Evolutionary conservation across 2,888 invertebrate genomes (phyloP).

Genomic region (Sussaba pulchella): DNA sequence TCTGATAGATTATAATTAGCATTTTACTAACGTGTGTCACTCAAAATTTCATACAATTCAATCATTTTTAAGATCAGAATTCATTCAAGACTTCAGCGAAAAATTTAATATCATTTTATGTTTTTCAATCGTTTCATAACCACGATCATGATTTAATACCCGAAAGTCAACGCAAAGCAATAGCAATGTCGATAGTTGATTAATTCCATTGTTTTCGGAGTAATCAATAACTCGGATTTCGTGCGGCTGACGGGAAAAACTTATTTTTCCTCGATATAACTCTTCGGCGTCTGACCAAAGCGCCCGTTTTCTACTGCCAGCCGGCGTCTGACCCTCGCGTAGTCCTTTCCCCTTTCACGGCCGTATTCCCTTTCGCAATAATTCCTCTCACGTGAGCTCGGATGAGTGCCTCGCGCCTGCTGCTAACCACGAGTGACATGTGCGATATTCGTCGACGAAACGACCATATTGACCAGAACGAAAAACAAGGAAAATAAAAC

Average conservation of each 20-base stretch:
- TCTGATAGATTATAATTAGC: no score
- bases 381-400: constrained; percentile 3
- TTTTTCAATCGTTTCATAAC: no score
- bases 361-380: not conserved
- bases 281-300: not conserved
- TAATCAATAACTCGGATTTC: no score
- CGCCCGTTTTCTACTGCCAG: constrained; percentile 1
- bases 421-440: constrained; percentile 4
- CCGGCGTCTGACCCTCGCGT: constrained; percentile 14
- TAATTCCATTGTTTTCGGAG: no score
- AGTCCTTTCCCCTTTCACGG: constrained; percentile 5
- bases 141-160: no score
- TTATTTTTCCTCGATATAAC: not conserved
- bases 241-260: not conserved
- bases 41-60: no score
- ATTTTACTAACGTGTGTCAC: no score
- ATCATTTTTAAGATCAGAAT: no score
- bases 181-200: no score
- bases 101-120: no score
- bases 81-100: no score
- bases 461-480: not conserved
- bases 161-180: no score
- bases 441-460: not conserved
- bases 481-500: not conserved
- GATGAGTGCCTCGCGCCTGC: not conserved